Conservation (phyloP, 1,140 invertebrate species). For the Carcinoscorpius rotundicauda region DNA sequence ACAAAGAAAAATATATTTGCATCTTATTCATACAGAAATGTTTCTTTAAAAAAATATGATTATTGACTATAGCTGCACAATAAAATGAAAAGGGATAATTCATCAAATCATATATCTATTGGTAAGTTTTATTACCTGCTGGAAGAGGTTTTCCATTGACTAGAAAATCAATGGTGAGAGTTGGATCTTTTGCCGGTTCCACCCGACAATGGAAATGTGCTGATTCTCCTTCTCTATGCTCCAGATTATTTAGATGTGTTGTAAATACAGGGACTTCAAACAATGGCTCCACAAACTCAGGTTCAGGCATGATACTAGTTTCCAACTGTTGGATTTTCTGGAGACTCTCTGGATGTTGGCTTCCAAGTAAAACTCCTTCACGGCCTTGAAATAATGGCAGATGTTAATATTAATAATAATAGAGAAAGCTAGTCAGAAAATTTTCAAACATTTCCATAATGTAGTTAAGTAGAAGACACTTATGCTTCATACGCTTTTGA, state of each 20-base stretch:
- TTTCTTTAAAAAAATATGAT: too few relatives aligned
- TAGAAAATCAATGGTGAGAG: conserved; percentile 54
- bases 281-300: conserved; percentile 52
- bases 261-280: conserved; percentile 81
- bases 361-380: conserved; percentile 67
- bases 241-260: conserved; percentile 76
- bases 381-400: conserved; percentile 23
- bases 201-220: conserved; percentile 91
- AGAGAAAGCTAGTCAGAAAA: conserved; percentile 36
- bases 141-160: conserved; percentile 24
- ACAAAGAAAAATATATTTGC: too few relatives aligned
- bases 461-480: too few relatives aligned
- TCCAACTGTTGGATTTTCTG: conserved; percentile 83
- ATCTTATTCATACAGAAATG: too few relatives aligned
- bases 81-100: too few relatives aligned
- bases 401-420: conserved; percentile 29
- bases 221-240: conserved; percentile 76
- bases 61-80: too few relatives aligned
- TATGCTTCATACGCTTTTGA: too few relatives aligned
- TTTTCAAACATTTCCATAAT: too few relatives aligned
- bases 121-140: conserved; percentile 3
- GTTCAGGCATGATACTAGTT: conserved; percentile 25
- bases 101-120: too few relatives aligned
- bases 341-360: conserved; percentile 83
- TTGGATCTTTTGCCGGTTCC: conserved; percentile 86